Percentiles rank a stretch among this genome's conserved stretches.
Conservation (phyloP, 2,797 vertebrate genomes). For the Lepilemur septentrionalis region DNA sequence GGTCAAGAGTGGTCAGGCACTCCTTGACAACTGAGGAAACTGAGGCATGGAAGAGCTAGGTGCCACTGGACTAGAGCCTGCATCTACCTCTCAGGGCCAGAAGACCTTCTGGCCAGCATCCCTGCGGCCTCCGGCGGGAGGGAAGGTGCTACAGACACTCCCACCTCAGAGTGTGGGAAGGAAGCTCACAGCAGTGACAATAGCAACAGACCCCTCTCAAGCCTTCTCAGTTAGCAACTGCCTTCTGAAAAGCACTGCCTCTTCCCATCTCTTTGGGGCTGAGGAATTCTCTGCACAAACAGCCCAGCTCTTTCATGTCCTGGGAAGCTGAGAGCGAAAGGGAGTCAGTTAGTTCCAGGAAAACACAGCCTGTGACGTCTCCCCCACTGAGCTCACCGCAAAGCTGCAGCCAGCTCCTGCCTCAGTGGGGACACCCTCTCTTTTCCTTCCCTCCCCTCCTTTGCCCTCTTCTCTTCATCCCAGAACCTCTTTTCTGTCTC, state of each 20-base stretch:
- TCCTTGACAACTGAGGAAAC: neutral
- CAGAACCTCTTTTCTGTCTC: too few species aligned
- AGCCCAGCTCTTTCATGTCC: neutral
- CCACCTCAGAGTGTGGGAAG: neutral
- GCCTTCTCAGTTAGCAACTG: neutral
- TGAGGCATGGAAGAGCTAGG: neutral
- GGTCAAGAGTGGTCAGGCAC: neutral
- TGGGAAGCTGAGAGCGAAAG: neutral
- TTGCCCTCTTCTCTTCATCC: neutral
- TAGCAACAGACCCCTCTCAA: neutral
- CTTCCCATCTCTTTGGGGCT: neutral
- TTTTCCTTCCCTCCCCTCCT: too few species aligned
- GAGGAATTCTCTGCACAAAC: neutral
- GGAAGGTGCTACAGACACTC: neutral
- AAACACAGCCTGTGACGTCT: neutral
- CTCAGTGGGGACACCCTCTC: accelerated
- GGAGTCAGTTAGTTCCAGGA: neutral
- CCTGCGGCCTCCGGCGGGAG: neutral
- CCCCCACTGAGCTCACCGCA: neutral
- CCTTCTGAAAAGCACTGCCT: neutral
- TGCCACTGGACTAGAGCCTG: neutral
- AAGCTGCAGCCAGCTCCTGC: neutral
- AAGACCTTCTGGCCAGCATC: neutral
- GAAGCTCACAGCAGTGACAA: neutral
- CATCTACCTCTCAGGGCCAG: neutral